These are phyloP conservation scores for Ceratitis capitata DNA, from an alignment of 1,140 invertebrate species.

Conservation along the genomic window DNA sequence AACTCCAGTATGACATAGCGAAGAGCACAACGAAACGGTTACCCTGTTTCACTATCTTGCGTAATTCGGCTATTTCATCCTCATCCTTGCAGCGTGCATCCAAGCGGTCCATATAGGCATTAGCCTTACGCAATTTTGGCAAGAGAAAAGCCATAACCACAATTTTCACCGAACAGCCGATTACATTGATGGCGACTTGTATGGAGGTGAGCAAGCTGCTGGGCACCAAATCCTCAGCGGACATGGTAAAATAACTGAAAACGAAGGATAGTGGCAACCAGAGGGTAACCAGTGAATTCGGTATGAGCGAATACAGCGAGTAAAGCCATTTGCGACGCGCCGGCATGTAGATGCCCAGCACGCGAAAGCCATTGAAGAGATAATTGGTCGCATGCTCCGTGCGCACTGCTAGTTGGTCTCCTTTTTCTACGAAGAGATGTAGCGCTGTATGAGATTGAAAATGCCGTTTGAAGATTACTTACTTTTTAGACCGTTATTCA, in stretches of 20 bases:
- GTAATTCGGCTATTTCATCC: slow-evolving; percentile 41
- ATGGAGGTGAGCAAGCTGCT: slow-evolving; percentile 50
- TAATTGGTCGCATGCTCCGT: slow-evolving; percentile 19
- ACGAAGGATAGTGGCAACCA: slow-evolving; percentile 48
- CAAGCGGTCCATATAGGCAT: slow-evolving; percentile 42
- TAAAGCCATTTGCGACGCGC: background rate
- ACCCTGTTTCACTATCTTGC: slow-evolving; percentile 41
- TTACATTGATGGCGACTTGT: slow-evolving; percentile 50
- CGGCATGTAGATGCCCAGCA: slow-evolving; percentile 41
- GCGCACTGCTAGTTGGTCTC: background rate
- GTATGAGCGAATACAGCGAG: slow-evolving; percentile 38
- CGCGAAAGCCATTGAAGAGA: slow-evolving; percentile 39
- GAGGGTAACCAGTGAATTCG: slow-evolving; percentile 29
- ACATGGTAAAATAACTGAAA: slow-evolving; percentile 45
- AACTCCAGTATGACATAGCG: slow-evolving; percentile 47
- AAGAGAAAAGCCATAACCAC: slow-evolving; percentile 46
- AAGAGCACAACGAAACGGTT: slow-evolving; percentile 49
- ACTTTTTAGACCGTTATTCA: background rate
- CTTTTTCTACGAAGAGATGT: background rate
- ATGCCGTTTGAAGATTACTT: background rate
- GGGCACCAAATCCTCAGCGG: slow-evolving; percentile 46
- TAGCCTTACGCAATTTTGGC: slow-evolving; percentile 42
- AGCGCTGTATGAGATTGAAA: background rate
- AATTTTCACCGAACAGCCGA: slow-evolving; percentile 49
- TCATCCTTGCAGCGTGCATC: slow-evolving; percentile 43